A percentile compares a stretch with the other conserved stretches of the same genome.
Conservation (phyloP, 2,888 invertebrate genomes). For the Frankliniella fusca region DNA sequence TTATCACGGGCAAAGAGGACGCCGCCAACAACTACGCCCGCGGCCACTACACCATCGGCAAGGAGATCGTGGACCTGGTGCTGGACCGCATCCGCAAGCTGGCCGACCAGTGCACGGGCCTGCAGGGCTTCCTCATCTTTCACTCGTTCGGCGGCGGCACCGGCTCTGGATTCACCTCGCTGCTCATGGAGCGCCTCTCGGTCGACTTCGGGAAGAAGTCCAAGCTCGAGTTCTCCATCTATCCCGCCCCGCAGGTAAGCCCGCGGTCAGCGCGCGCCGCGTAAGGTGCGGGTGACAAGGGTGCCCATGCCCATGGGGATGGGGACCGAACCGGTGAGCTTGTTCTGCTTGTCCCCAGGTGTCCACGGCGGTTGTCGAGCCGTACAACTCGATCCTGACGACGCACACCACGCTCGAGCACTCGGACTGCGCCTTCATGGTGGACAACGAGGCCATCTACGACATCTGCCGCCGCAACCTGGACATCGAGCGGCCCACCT, state of each 20-base stretch:
- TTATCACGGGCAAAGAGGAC: slow-evolving; percentile 65
- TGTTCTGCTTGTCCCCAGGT: slow-evolving; percentile 43
- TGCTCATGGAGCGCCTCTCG: slow-evolving; percentile 61
- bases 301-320: too few species aligned
- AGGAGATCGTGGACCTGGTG: slow-evolving; percentile 56
- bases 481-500: slow-evolving; percentile 91
- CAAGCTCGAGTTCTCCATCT: slow-evolving; percentile 62
- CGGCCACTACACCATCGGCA: slow-evolving; percentile 63
- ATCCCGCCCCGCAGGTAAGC: slow-evolving; percentile 59
- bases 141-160: slow-evolving; percentile 61
- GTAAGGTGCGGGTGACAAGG: too few species aligned
- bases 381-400: slow-evolving; percentile 58
- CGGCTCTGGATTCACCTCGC: slow-evolving; percentile 61
- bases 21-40: slow-evolving; percentile 67
- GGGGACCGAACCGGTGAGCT: not conserved
- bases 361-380: slow-evolving; percentile 57
- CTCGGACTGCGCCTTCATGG: slow-evolving; percentile 62
- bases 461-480: slow-evolving; percentile 90
- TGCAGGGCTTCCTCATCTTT: slow-evolving; percentile 60
- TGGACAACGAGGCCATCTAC: slow-evolving; percentile 58
- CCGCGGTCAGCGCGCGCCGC: too few species aligned
- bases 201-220: slow-evolving; percentile 64
- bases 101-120: slow-evolving; percentile 56
- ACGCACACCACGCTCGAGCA: slow-evolving; percentile 60
- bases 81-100: slow-evolving; percentile 55